Evolutionary conservation across 2,113 vertebrate species (phyloP), one percentile per base, ranked within the genome.

Genomic region (Eonycteris spelaea): DNA sequence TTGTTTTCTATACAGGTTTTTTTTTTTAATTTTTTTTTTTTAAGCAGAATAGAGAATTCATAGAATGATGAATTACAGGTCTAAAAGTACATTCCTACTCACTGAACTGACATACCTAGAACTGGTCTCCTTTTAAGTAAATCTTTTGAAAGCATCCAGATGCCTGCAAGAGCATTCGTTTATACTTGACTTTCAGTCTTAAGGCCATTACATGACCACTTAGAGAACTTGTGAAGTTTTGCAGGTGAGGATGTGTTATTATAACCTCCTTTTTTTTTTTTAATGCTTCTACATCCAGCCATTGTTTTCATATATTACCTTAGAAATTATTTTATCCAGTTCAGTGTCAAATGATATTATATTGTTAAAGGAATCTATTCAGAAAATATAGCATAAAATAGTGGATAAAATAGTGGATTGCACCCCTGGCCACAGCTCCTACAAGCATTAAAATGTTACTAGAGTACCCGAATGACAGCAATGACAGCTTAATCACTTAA

Each of bases 401-500:
- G 43, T 85, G 97, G 96, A 73, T 93, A 96, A 98, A 95, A 89
- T 86, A 94, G 43, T 85, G 97, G 96, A 73, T 93, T 89, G 11
- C 63, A 59, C 65, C 65, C 15, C 30, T 97, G 89, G 73, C 94
- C 95, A 74, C 15, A 93, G 82, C 90, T 95, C 82, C 86, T 35
- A 97, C 94, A 90, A 97, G 96, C 95, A 96, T 97, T 98, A 97
- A 87, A 95, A 97, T 97, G 93, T 98, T 97, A 95, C 88, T 83
- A 93, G 94, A 94, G 74, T 71, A 96, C 87, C 86, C 93, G 74
- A 96, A 95, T 91, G 96, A 95, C 85, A 98, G 95, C 90, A 91
- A 68, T 97, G 98, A 98, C 97, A 98, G 97, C 97, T 95, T 98
- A 98, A 98, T 96, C 97, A 97, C 87, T 96, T 97, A 98, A 98